Evolutionary conservation across 2,113 vertebrate species (phyloP).

Genomic region (Piaya cayana): DNA sequence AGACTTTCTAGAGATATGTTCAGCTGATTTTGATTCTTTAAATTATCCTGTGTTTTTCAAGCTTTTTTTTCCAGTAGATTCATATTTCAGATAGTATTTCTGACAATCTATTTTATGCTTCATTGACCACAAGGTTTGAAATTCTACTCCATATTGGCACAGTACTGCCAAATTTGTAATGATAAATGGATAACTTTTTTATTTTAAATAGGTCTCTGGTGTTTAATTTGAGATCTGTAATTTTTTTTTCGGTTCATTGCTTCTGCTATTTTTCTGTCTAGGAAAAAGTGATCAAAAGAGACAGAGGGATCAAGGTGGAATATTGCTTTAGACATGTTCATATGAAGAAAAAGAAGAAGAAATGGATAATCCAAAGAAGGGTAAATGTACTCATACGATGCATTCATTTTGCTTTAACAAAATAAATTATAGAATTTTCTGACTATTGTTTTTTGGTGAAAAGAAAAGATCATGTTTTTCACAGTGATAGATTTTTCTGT

Average conservation of each 20-base stretch:
- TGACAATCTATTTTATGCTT: conserved; percentile 76
- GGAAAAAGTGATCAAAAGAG: conserved; percentile 55
- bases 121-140: conserved; percentile 43
- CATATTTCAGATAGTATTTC: conserved; percentile 73
- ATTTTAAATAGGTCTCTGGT: conserved; percentile 66
- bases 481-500: not conserved
- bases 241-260: conserved; percentile 59
- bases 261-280: conserved; percentile 69
- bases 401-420: conserved; percentile 1
- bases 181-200: conserved; percentile 67
- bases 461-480: not conserved
- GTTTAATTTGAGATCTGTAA: conserved; percentile 70
- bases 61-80: conserved; percentile 29
- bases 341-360: not conserved
- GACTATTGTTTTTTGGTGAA: not conserved
- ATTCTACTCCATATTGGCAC: conserved; percentile 60
- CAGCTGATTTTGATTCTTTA: conserved; percentile 43
- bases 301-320: conserved; percentile 39
- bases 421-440: not conserved
- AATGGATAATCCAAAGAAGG: not conserved
- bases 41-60: conserved; percentile 53
- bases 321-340: conserved; percentile 24
- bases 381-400: not conserved
- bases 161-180: conserved; percentile 64
- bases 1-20: conserved; percentile 11